phyloP scores from a whole-genome alignment of 1,140 invertebrate genomes.

The Trypoxylus dichotomus region DNA sequence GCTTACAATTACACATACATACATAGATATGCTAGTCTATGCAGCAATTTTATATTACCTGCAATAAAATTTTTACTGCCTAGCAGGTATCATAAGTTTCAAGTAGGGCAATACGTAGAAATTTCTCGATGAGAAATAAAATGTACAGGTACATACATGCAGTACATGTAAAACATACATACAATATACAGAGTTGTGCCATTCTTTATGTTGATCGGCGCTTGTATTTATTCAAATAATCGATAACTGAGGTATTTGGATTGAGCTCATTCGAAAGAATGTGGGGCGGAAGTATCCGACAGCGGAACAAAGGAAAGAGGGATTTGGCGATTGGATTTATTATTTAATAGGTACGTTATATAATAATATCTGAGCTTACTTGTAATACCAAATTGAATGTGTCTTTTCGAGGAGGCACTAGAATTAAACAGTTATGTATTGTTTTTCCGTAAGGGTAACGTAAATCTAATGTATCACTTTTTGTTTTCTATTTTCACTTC shows the following conservation, averaged over 20 bases:
- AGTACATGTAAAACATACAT: background rate
- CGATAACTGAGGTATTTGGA: slow-evolving; percentile 17
- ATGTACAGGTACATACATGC: background rate
- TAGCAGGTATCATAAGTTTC: background rate
- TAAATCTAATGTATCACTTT: too few relatives aligned
- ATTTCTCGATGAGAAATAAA: background rate
- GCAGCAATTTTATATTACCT: background rate
- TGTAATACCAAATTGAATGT: too few relatives aligned
- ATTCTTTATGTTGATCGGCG: background rate
- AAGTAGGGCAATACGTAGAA: too few relatives aligned
- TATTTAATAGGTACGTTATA: too few relatives aligned
- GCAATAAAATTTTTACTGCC: background rate
- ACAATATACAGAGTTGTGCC: background rate
- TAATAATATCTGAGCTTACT: too few relatives aligned
- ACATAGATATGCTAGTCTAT: background rate
- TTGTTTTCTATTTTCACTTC: too few relatives aligned
- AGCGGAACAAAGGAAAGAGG: background rate
- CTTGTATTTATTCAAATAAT: background rate
- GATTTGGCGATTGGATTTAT: too few relatives aligned
- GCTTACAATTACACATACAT: background rate
- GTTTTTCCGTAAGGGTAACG: too few relatives aligned
- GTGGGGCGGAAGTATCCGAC: background rate
- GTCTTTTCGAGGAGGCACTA: too few relatives aligned
- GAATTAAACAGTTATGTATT: too few relatives aligned
- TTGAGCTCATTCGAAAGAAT: background rate